phyloP scores from a whole-genome alignment of 2,888 invertebrate genomes.

The Hypselothyrea guttata region DNA sequence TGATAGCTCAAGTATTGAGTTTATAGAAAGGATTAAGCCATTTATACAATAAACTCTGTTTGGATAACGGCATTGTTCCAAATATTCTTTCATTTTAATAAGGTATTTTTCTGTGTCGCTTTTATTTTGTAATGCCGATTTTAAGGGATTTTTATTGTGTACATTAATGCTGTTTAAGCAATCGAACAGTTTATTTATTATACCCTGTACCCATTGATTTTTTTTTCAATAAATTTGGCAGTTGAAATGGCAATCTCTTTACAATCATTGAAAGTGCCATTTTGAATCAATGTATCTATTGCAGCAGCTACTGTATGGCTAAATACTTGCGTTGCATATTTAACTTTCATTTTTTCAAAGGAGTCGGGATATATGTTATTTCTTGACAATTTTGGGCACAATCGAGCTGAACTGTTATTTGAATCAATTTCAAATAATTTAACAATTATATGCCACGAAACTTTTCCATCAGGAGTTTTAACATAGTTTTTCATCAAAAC shows the following conservation, averaged over 20 bases:
- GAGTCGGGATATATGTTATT: background rate
- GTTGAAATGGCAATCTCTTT: no score
- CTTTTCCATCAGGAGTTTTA: no score
- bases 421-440: no score
- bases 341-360: slow-evolving; percentile 14
- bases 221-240: background rate
- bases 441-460: no score
- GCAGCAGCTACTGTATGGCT: slow-evolving; percentile 11
- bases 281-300: slow-evolving; percentile 6
- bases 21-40: background rate
- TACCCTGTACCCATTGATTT: no score
- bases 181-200: background rate
- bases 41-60: slow-evolving; percentile 2
- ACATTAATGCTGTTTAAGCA: background rate
- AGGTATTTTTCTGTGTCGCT: slow-evolving; percentile 4
- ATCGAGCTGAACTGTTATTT: no score
- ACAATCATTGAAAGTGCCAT: no score
- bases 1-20: background rate
- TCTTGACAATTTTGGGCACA: background rate
- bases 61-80: slow-evolving; percentile 8
- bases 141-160: slow-evolving; percentile 3
- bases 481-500: no score
- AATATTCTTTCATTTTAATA: slow-evolving; percentile 13
- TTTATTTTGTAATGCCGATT: slow-evolving; percentile 6
- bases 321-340: slow-evolving; percentile 11